Evolutionary conservation across 2,888 invertebrate species (phyloP), one percentile per base, ranked within the genome.

Genomic region (Boloria euphrosyne): DNA sequence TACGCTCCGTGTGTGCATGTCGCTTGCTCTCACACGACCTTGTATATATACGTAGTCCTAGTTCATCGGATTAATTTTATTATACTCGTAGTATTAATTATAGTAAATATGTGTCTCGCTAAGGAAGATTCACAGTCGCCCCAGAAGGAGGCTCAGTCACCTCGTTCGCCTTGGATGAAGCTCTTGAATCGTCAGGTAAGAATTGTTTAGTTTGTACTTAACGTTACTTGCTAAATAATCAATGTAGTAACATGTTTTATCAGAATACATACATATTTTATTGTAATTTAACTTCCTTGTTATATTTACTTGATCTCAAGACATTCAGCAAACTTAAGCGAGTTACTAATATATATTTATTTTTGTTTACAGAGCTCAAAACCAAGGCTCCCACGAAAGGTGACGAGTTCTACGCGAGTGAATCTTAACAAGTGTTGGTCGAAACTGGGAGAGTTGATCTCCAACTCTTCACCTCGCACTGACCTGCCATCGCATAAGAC

Each of bases 381-480:
- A 75, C 93, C 93, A 50, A 90, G 90, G 76, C 89, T 94, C 67
- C 93, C 94, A 14, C 87, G 94, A 70, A 92, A 91, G 75, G 89
- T 94, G 78, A 87, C 93, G 55, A 85, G 87, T 74, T 92, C 93
- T 44, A 90, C 94, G 76, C 92, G 93, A 74, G 93, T 95, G 80
- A 94, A 95, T 81, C 88, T 95, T 72, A 95, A 95, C 85, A 91
- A 93, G 82, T 94, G 94, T 82, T 95, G 94, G 94, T 91, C 93
- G 72, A 93, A 93, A 80, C 93, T 95, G 72, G 94, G 94, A 75
- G 92, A 92, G 70, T 82, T 93, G 73, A 90, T 93, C 80, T 89
- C 93, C 74, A 89, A 92, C 73, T 77, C 89, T 44, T 81, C 86
- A 67, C 85, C 90, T 2, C 86, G 86, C 77, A 75, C 87, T 81